Evolutionary conservation across 2,888 invertebrate genomes (phyloP), one percentile per base, ranked within the genome.

Genomic region (Phymatocera aterrima): DNA sequence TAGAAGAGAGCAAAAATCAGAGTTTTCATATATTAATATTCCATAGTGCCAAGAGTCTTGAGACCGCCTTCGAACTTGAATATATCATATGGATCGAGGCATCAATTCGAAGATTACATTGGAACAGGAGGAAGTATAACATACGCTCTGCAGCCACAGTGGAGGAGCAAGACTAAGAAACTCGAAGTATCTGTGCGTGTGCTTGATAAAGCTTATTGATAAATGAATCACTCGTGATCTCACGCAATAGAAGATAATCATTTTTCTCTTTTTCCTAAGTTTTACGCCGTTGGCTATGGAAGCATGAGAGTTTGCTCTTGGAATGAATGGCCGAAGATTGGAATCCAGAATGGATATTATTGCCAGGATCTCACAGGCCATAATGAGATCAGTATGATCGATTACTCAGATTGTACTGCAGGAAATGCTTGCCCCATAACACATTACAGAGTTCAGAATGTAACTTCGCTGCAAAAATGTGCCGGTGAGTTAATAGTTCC

Each of bases 31-130:
- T 18, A 28, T 24, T 51, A 37, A 75, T 4, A 60, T 48, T 77
- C 82, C 83, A 78, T 78, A 85, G 87, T 87, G 15, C 84, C 88
- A n/a, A 82, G 79, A 79, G 82, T 82, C 79, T 77, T 88, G 74
- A 83, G 86, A 72, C 86, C 87, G 8, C 61, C 61, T n/a, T 80
- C 82, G 37, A 80, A 82, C 61, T 18, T 64, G 28, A 83, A 83
- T 72, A 46, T 77, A 21, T 79, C 68, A 4, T 70, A 72, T 57
- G 78, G 79, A 6, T 90, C 87, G 70, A 86, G 86, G 37, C 91
- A 92, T 83, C 85, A 91, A 79, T 92, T 92, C 77, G 94, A 94
- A 88, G 94, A 94, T 86, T 94, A 93, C 80, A 91, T 93, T 12
- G 90, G 93, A 65, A 93, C 93, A 0, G 90, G 91, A 31, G 87